These are phyloP conservation scores for Pardalotus punctatus DNA, from an alignment of 2,113 vertebrate genomes.

Conservation along the genomic window DNA sequence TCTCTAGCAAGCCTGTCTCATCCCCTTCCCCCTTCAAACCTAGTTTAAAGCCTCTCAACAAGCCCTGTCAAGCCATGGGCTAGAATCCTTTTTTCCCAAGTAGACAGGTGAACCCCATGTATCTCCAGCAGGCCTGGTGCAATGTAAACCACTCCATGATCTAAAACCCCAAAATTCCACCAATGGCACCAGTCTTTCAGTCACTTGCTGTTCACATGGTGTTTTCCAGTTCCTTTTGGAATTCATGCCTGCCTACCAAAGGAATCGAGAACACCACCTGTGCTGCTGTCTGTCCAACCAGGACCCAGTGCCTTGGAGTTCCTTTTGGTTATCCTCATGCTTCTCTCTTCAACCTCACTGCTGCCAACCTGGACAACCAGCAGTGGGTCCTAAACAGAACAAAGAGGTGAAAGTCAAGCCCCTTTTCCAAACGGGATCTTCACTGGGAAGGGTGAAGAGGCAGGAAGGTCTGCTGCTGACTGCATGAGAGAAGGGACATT, in stretches of 20 bases:
- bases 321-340: neutral
- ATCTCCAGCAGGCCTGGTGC: neutral
- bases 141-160: neutral
- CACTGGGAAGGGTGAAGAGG: neutral
- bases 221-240: neutral
- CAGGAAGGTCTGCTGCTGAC: neutral
- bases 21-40: neutral
- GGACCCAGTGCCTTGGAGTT: neutral
- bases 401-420: neutral
- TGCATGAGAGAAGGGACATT: fast-evolving
- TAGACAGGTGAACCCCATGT: neutral
- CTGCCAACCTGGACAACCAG: neutral
- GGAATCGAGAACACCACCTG: neutral
- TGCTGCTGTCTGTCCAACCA: neutral
- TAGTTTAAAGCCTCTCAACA: neutral
- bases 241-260: neutral
- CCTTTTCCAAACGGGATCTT: neutral
- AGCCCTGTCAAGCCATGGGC: neutral
- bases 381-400: neutral
- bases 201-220: neutral
- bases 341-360: neutral
- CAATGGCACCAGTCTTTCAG: neutral
- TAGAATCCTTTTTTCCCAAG: neutral
- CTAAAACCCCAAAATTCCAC: neutral
- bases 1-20: neutral